phyloP scores from a whole-genome alignment of 2,113 vertebrate genomes.

The Xiphias gladius region DNA sequence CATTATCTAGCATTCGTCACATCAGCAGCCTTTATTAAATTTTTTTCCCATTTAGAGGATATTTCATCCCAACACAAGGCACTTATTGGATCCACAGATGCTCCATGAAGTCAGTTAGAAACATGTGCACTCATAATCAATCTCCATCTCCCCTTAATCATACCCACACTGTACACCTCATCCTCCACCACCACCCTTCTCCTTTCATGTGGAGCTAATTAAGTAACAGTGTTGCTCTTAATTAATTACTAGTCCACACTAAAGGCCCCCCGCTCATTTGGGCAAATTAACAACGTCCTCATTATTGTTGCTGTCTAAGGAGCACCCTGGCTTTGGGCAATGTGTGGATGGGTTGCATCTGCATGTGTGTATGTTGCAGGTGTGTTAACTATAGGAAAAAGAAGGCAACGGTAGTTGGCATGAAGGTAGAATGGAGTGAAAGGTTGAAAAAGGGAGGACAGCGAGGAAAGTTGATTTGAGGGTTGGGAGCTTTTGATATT shows the following conservation, averaged over 20 bases:
- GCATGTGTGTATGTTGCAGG: conserved; percentile 39
- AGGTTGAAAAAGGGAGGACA: neutral
- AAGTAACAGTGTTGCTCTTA: conserved; percentile 78
- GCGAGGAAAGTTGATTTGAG: neutral
- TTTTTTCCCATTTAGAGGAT: neutral
- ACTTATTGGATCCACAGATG: conserved; percentile 8
- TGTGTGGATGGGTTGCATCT: conserved; percentile 29
- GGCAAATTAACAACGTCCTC: conserved; percentile 75
- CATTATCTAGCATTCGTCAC: conserved; percentile 6
- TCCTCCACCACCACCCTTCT: conserved; percentile 48
- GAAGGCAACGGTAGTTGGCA: neutral
- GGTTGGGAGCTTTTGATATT: neutral
- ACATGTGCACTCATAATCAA: conserved; percentile 43
- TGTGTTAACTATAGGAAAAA: conserved; percentile 22
- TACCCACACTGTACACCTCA: conserved; percentile 48
- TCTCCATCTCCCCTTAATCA: conserved; percentile 52
- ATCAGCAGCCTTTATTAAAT: neutral
- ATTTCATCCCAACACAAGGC: neutral
- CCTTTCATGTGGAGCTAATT: conserved; percentile 80
- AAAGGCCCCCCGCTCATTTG: conserved; percentile 72
- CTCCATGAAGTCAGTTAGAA: conserved; percentile 36
- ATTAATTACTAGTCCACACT: conserved; percentile 72
- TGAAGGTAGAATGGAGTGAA: neutral
- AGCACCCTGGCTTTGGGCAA: conserved; percentile 52
- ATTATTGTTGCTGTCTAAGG: conserved; percentile 73